A percentile compares a stretch with the other conserved stretches of the same genome.
Evolutionary conservation across 2,888 invertebrate species (phyloP).

Genomic region (Chamaedrilus cognettii): DNA sequence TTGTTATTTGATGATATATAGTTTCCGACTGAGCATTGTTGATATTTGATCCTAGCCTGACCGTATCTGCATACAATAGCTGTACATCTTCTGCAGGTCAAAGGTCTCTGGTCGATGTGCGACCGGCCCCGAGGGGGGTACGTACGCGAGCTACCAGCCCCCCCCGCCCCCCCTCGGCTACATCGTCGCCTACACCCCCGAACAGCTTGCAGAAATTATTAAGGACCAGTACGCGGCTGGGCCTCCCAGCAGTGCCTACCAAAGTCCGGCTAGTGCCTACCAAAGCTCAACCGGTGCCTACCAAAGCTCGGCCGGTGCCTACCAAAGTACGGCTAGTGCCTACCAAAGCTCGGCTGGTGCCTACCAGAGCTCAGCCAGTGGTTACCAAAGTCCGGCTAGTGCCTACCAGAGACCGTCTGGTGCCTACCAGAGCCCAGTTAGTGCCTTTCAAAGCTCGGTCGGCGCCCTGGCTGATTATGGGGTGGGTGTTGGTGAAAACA

Average conservation of each 20-base stretch:
- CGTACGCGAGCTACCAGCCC: constrained; percentile 21
- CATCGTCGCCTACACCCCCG: constrained; percentile 39
- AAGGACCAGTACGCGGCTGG: constrained; percentile 27
- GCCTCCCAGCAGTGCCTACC: constrained; percentile 17
- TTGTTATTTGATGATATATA: no score
- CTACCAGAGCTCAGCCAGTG: no score
- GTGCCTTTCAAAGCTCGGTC: constrained; percentile 12
- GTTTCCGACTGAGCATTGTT: no score
- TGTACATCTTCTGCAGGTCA: no score
- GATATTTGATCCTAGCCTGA: no score
- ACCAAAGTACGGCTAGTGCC: constrained; percentile 7
- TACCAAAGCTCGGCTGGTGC: constrained; percentile 4
- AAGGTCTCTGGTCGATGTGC: no score
- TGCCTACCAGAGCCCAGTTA: no score
- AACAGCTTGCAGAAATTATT: constrained; percentile 37
- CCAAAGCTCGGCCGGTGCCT: no score
- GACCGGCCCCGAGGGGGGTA: no score
- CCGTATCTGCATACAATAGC: no score
- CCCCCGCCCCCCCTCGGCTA: constrained; percentile 36
- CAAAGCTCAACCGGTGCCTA: constrained; percentile 6
- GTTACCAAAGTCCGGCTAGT: constrained; percentile 13
- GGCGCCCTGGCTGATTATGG: no score
- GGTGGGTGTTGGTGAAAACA: not conserved
- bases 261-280: constrained; percentile 1
- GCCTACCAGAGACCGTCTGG: not conserved